A percentile compares a stretch with the other conserved stretches of the same genome.
Conservation (phyloP, 2,797 vertebrate species). For the Chelon auratus region DNA sequence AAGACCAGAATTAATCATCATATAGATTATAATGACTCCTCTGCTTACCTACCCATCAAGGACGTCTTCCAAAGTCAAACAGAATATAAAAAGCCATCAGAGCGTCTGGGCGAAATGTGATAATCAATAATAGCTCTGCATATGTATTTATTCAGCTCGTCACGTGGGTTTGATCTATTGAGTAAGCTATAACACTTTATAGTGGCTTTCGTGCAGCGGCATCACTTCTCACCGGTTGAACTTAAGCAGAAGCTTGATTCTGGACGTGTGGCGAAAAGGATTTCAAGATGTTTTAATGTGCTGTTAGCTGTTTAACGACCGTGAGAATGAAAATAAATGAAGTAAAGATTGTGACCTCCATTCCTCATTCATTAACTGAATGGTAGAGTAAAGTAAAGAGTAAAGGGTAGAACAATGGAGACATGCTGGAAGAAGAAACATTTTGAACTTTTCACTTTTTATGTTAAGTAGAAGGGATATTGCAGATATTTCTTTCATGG, state of each 20-base stretch:
- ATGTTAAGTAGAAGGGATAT: slow-evolving; percentile 40
- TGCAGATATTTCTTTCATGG: slow-evolving; percentile 49
- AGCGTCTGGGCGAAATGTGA: slow-evolving; percentile 26
- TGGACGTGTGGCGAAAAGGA: slow-evolving; percentile 33
- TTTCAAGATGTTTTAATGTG: slow-evolving; percentile 33
- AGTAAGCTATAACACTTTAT: slow-evolving; percentile 17
- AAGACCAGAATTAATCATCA: slow-evolving; percentile 31
- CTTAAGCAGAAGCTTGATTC: slow-evolving; percentile 15
- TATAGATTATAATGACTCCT: slow-evolving; percentile 14
- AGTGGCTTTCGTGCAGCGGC: slow-evolving; percentile 43
- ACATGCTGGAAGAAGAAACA: slow-evolving; percentile 16
- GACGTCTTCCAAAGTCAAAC: slow-evolving; percentile 62
- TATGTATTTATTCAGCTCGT: slow-evolving; percentile 42
- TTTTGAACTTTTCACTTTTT: slow-evolving; percentile 40
- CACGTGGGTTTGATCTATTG: slow-evolving; percentile 15
- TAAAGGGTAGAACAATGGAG: slow-evolving; percentile 3
- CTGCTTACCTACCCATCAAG: slow-evolving; percentile 42
- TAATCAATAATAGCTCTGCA: slow-evolving; percentile 39
- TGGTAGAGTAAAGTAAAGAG: slow-evolving; percentile 22
- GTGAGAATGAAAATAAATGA: slow-evolving; percentile 38
- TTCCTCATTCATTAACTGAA: slow-evolving; percentile 45
- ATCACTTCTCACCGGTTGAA: slow-evolving; percentile 41
- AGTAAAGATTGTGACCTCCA: slow-evolving; percentile 34
- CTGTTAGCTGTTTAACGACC: slow-evolving; percentile 43
- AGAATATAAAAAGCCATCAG: slow-evolving; percentile 52